These are phyloP conservation scores for Coregonus clupeaformis DNA, from an alignment of 2,113 vertebrate genomes.

Conservation along the genomic window DNA sequence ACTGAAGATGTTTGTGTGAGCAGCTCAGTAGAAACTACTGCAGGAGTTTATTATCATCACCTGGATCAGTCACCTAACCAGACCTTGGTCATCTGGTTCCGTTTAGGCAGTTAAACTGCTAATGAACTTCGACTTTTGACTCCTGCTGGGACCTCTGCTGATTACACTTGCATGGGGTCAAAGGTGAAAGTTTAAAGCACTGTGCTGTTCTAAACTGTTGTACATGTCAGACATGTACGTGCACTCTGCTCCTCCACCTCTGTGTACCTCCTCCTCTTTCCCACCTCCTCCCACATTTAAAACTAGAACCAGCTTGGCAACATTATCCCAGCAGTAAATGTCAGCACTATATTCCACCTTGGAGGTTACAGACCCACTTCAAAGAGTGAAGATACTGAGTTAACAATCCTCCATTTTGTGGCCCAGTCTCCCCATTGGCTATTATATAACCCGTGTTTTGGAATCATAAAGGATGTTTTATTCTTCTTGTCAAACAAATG, in stretches of 20 bases:
- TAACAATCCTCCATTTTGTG: neutral
- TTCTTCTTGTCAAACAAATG: slow-evolving; percentile 19
- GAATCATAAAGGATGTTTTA: too few relatives aligned
- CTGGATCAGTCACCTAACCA: neutral
- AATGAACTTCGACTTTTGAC: slow-evolving; percentile 48
- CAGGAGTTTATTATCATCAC: neutral
- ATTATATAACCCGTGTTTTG: too few relatives aligned
- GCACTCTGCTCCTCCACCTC: neutral
- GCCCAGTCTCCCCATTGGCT: too few relatives aligned
- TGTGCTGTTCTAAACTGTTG: slow-evolving; percentile 37
- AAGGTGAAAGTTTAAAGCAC: slow-evolving; percentile 54
- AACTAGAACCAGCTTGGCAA: slow-evolving; percentile 10
- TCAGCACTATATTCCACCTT: slow-evolving; percentile 1
- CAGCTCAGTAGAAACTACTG: too few relatives aligned
- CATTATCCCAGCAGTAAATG: slow-evolving; percentile 13
- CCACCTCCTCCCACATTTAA: too few relatives aligned
- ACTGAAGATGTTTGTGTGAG: neutral
- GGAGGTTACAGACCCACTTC: slow-evolving; percentile 9
- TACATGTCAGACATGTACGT: slow-evolving; percentile 38
- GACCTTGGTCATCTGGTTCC: slow-evolving; percentile 60
- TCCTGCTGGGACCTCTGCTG: slow-evolving; percentile 21
- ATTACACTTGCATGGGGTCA: slow-evolving; percentile 45
- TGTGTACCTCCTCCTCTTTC: slow-evolving; percentile 21
- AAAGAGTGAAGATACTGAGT: neutral
- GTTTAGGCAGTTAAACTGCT: slow-evolving; percentile 48